Evolutionary conservation across 2,113 vertebrate genomes (phyloP).

Genomic region (Epinephelus lanceolatus): DNA sequence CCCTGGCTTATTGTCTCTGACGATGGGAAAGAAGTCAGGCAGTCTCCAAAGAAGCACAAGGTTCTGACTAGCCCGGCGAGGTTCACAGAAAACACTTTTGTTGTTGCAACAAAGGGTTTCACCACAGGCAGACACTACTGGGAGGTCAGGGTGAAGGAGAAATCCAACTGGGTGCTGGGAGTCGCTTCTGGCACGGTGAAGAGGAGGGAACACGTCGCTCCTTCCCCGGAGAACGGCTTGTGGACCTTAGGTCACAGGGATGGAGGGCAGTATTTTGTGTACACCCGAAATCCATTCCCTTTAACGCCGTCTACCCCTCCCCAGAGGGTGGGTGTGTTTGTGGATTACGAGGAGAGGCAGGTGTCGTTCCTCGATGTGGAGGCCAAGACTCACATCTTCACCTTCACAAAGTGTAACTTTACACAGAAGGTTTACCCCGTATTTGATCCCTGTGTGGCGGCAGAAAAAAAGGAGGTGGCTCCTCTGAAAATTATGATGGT

Average conservation of each 20-base stretch:
- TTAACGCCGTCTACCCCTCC: neutral
- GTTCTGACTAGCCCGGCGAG: neutral
- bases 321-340: conserved; percentile 26
- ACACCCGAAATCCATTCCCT: neutral
- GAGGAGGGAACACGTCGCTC: neutral
- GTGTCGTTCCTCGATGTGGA: neutral
- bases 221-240: neutral
- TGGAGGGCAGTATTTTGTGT: neutral
- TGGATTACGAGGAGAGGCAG: conserved; percentile 23
- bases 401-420: conserved; percentile 1
- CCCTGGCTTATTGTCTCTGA: conserved; percentile 18
- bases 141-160: conserved; percentile 12
- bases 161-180: conserved; percentile 27
- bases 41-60: conserved; percentile 4
- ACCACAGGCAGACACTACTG: conserved; percentile 11
- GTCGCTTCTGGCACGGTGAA: neutral
- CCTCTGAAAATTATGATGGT: conserved; percentile 1
- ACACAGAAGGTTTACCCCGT: neutral
- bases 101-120: neutral
- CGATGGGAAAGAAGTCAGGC: conserved; percentile 16
- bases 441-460: neutral
- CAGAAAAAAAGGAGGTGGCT: conserved; percentile 8
- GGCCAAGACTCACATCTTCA: neutral
- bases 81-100: conserved; percentile 14
- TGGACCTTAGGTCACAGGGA: conserved; percentile 24